Percentiles rank a stretch among this genome's conserved stretches.
Evolutionary conservation across 64 coral and sea anemone genomes (phyloP).

Genomic region (Trachythela sp.): DNA sequence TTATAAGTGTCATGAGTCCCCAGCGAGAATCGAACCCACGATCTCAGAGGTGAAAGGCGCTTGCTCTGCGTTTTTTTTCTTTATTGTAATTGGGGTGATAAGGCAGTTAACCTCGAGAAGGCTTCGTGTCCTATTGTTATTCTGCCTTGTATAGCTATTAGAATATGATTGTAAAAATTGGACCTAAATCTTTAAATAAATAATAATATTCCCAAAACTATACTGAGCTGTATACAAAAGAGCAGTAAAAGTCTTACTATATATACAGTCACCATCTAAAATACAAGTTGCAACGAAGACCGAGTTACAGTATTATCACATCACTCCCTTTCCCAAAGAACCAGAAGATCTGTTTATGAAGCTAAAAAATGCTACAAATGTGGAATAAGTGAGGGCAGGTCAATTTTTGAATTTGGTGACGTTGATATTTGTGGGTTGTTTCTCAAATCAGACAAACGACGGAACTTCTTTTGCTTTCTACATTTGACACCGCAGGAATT

Average conservation of each 20-base stretch:
- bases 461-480: slow-evolving; percentile 44
- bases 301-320: slow-evolving; percentile 3
- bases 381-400: slow-evolving; percentile 26
- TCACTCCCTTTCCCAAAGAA: not conserved
- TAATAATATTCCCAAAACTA: not conserved
- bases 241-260: not conserved
- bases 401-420: slow-evolving; percentile 4
- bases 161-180: no score
- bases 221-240: not conserved
- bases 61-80: no score
- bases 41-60: no score
- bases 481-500: slow-evolving; percentile 72
- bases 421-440: slow-evolving; percentile 47
- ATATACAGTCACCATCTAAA: not conserved
- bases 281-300: slow-evolving; percentile 8
- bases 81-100: no score
- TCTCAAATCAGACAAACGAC: slow-evolving; percentile 26
- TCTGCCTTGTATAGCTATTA: no score
- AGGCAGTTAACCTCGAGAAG: no score
- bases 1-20: no score
- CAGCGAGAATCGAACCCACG: no score
- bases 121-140: no score
- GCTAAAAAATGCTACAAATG: slow-evolving; percentile 37
- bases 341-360: not conserved
- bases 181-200: no score